Evolutionary conservation across 2,797 vertebrate species (phyloP), one percentile per base, ranked within the genome.

Genomic region (Parauchenoglanis ngamensis): DNA sequence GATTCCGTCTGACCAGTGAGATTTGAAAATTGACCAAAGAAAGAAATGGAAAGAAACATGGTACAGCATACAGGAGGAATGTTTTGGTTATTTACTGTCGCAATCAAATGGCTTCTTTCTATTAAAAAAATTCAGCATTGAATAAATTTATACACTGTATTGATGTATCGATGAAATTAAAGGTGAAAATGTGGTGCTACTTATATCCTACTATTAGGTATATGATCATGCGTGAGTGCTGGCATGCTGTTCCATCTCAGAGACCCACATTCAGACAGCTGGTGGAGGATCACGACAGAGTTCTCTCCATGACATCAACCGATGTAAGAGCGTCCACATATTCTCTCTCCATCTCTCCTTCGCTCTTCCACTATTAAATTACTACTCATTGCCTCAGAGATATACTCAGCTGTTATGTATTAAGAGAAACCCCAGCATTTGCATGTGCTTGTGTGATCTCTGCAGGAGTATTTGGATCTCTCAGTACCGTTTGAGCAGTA

Each of bases 201-300:
- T 61, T 21, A 3, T 85, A 67, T 82, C 17, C 0, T 88, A 49
- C 65, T 79, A 56, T 79, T 94, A 99, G 98, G 94, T 99, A 99
- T 93, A 98, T 98, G 97, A 97, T 99, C 93, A 99, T 99, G 98
- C 94, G 98, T 70, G 98, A 99, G 92, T 99, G 98, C 90, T 99
- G 98, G 98, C 98, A 99, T 0, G 98, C 98, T 0, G 96, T 97
- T 73, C 98, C 98, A 0, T 98, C 98, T 0, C 98, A 99, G 94
- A 95, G 98, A 49, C 98, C 98, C 25, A 99, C 98, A 81, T 99
- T 99, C 95, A 98, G 98, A 91, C 98, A 99, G 95, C 96, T 99
- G 91, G 98, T 99, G 70, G 98, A 99, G 91, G 98, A 99, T 92
- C 95, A 99, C 75, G 98, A 99, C 94, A 95, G 98, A 35, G 94